Percentiles rank a stretch among this genome's conserved stretches.
Conservation (phyloP, 1,140 invertebrate genomes). For the Drosophila prosaltans region DNA sequence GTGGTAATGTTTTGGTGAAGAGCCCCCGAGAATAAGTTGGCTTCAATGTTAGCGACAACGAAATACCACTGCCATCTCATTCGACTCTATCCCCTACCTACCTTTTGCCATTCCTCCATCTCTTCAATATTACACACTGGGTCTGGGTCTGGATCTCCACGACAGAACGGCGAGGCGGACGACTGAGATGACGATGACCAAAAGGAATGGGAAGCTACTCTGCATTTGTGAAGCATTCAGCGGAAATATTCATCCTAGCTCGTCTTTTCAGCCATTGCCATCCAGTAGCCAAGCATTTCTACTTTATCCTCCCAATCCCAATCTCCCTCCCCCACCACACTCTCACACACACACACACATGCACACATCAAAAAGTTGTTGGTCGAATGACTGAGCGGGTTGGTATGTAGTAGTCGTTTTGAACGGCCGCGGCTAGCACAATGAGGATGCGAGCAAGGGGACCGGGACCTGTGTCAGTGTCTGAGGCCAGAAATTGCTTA, state of each 20-base stretch:
- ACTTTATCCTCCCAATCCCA: slow-evolving; percentile 22
- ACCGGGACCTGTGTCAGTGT: slow-evolving; percentile 14
- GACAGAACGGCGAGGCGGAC: slow-evolving; percentile 54
- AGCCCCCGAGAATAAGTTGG: slow-evolving; percentile 69
- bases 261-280: slow-evolving; percentile 65
- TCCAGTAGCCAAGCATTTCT: slow-evolving; percentile 42
- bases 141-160: slow-evolving; percentile 15
- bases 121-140: slow-evolving; percentile 7
- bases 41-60: slow-evolving; percentile 61
- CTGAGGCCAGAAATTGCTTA: slow-evolving; percentile 74
- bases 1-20: slow-evolving; percentile 33
- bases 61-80: slow-evolving; percentile 73
- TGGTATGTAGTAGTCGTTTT: slow-evolving; percentile 57
- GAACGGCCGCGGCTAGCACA: slow-evolving; percentile 33
- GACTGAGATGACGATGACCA: slow-evolving; percentile 75
- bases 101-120: background rate
- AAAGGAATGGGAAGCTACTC: slow-evolving; percentile 79
- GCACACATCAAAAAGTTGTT: slow-evolving; percentile 70
- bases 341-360: slow-evolving; percentile 39
- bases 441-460: slow-evolving; percentile 18
- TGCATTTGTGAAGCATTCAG: slow-evolving; percentile 77
- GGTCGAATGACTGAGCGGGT: slow-evolving; percentile 54
- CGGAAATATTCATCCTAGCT: slow-evolving; percentile 77
- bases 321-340: slow-evolving; percentile 2
- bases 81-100: background rate